Evolutionary conservation across 2,888 invertebrate genomes (phyloP).

Genomic region (Lissonota sp.): DNA sequence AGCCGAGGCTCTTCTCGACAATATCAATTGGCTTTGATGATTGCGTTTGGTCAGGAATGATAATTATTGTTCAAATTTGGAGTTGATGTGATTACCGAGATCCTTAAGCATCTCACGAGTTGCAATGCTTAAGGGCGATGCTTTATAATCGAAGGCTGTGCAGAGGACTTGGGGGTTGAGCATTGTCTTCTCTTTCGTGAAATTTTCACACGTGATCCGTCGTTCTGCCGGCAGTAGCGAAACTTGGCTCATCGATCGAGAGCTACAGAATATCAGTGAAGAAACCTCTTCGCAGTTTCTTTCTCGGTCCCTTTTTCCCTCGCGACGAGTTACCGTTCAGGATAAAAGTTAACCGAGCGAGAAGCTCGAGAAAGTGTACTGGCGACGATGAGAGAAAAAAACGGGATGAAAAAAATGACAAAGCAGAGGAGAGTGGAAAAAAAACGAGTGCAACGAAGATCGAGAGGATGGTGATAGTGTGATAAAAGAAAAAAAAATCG

Average conservation of each 20-base stretch:
- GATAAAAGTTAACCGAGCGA: conserved; percentile 41
- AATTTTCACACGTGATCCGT: conserved; percentile 1
- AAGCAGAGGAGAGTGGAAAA: neutral
- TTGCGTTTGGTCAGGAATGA: neutral
- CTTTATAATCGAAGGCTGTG: neutral
- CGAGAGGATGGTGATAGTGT: neutral
- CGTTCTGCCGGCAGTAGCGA: conserved; percentile 40
- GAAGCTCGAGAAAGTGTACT: conserved; percentile 23
- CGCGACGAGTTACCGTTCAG: neutral
- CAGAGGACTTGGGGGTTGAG: conserved; percentile 10
- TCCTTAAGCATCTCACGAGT: no score
- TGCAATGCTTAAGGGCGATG: no score
- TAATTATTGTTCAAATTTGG: neutral
- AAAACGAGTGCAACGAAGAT: conserved; percentile 25
- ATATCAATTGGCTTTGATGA: neutral
- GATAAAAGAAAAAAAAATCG: conserved; percentile 12
- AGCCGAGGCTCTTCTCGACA: neutral
- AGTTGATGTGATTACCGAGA: no score
- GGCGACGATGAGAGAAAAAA: neutral
- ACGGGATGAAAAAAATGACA: neutral
- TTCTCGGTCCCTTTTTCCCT: no score
- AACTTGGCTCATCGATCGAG: conserved; percentile 53
- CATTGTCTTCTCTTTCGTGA: conserved; percentile 4
- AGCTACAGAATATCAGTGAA: conserved; percentile 1
- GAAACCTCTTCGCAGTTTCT: neutral